Conservation (phyloP, 2,888 invertebrate species). For the Nasonia oneida region DNA sequence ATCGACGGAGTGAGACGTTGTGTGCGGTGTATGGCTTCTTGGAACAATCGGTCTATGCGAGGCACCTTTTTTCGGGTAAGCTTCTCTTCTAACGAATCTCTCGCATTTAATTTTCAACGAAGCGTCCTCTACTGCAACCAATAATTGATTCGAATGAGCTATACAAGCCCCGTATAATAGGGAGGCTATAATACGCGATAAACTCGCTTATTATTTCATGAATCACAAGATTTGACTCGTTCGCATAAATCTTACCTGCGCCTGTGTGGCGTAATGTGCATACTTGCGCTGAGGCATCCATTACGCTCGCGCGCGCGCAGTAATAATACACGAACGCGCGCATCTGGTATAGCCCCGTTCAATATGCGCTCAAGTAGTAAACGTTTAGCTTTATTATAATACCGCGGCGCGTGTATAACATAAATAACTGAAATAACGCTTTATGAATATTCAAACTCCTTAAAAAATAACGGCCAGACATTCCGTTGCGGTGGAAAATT, state of each 20-base stretch:
- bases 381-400: conserved; percentile 32
- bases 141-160: background rate
- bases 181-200: background rate
- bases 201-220: conserved; percentile 40
- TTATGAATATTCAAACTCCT: background rate
- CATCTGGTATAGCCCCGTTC: background rate
- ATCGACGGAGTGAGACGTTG: conserved; percentile 25
- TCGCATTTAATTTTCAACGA: background rate
- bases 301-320: conserved; percentile 17
- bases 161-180: background rate
- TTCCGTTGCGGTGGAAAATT: background rate
- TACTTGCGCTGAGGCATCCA: conserved; percentile 22
- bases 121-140: background rate
- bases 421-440: background rate
- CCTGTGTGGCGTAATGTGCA: conserved; percentile 11
- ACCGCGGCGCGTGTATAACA: background rate
- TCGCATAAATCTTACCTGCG: conserved; percentile 30
- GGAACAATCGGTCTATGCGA: conserved; percentile 8
- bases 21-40: background rate
- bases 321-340: conserved; percentile 32
- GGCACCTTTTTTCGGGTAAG: background rate
- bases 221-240: conserved; percentile 31
- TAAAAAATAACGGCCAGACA: background rate
- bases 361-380: conserved; percentile 20
- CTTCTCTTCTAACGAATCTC: background rate